phyloP scores from a whole-genome alignment of 2,113 vertebrate species.

The Zeus faber region DNA sequence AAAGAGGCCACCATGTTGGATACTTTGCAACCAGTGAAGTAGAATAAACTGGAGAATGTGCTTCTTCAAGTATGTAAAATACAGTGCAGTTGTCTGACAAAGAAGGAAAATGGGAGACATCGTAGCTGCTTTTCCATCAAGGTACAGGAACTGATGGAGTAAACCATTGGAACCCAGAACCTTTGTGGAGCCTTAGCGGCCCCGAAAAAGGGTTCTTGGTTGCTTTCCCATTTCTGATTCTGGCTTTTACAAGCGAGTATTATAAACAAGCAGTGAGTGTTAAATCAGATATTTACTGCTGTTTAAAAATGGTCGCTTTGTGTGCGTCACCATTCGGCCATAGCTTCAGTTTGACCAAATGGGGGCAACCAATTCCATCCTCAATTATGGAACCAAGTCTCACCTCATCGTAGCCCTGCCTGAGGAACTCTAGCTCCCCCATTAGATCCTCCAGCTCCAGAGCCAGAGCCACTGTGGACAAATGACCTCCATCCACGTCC shows the following conservation, averaged over 20 bases:
- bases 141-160: too few species aligned
- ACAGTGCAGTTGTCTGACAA: neutral
- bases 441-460: constrained; percentile 69
- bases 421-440: constrained; percentile 71
- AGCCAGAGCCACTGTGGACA: constrained; percentile 60
- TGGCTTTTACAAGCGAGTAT: neutral
- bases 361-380: neutral
- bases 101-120: neutral
- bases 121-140: too few species aligned
- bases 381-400: neutral
- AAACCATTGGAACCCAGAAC: too few species aligned
- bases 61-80: neutral
- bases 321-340: neutral
- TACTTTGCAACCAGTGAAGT: too few species aligned
- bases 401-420: constrained; percentile 74
- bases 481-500: constrained; percentile 70
- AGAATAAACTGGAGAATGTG: neutral
- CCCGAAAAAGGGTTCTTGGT: too few species aligned
- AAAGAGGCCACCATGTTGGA: neutral
- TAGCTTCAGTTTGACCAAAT: neutral
- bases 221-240: neutral
- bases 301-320: neutral
- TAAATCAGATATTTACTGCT: neutral
- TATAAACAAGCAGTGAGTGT: neutral
- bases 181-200: too few species aligned